Base-by-base conservation (phyloP, 2,888 invertebrate species). In the Notocelia uddmanniana region DNA sequence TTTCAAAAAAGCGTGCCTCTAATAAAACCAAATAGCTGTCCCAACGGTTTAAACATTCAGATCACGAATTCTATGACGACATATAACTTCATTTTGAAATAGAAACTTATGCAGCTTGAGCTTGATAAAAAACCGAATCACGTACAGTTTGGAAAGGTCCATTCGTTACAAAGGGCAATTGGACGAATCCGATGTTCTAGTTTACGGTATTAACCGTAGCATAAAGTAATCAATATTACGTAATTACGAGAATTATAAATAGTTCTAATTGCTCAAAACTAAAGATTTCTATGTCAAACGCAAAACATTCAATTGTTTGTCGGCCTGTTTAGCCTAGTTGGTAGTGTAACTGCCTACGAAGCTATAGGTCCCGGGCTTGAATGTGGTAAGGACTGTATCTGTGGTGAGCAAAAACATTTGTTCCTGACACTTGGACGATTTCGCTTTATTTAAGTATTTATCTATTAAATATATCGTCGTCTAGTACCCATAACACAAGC, bases 111-210 rank as follows among this genome's bases (percentile, higher is more conserved):
- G 37, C 41, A 41, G 57, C 15, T 21, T 45, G 9, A 26, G n/a
- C n/a, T n/a, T n/a, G n/a, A n/a, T n/a, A 41, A 57, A 31, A 67
- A 57, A 57, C 9, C 18, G 19, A 3, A 18, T 54, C 64, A 64
- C 64, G 52, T 64, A 64, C 37, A n/a, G 15, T 54, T 37, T 37
- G 34, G 64, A 64, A 64, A 64, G 54, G 63, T 57, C 52, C 21
- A 15, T 50, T 63, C 10, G 63, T 62, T 50, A 52, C 50, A 34
- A 63, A 63, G 63, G 52, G 52, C 50, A 60, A 48, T 62, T 45
- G 23, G 23, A 45, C 10, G n/a, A 23, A 45, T 26, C 15, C 41
- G 34, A 19, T 18, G 31, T 31, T 57, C 45, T 45, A 45, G 18
- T 57, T 31, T n/a, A 18, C 31, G n/a, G 2, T 11, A 57, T 57